A percentile compares a stretch with the other conserved stretches of the same genome.
phyloP scores from a whole-genome alignment of 2,888 invertebrate species.

The Frankliniella fusca region DNA sequence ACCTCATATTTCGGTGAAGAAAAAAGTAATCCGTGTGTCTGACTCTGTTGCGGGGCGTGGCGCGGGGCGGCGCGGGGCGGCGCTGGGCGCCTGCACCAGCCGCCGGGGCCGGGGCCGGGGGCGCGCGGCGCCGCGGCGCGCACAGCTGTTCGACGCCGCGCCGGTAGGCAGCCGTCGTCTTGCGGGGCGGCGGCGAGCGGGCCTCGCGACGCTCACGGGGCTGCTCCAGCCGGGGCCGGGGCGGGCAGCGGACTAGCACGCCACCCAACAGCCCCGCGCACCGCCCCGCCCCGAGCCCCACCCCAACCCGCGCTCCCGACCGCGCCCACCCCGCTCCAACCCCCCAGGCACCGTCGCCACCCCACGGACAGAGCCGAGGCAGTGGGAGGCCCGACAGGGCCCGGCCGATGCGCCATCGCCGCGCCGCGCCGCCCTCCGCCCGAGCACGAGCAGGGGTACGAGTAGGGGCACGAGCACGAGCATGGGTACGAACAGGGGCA shows the following conservation, averaged over 20 bases:
- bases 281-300: neutral
- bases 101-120: neutral
- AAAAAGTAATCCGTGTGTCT: too few species aligned
- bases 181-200: slow-evolving; percentile 29
- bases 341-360: neutral
- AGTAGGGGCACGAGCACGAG: too few species aligned
- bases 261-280: neutral
- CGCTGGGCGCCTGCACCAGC: neutral
- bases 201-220: slow-evolving; percentile 27
- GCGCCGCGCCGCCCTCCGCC: too few species aligned
- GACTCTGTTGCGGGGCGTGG: neutral
- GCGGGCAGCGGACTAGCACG: neutral
- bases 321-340: neutral
- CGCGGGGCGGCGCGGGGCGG: neutral
- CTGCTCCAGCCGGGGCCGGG: neutral
- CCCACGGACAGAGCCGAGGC: too few species aligned
- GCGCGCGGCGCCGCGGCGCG: neutral
- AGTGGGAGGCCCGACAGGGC: too few species aligned
- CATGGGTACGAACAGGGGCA: too few species aligned
- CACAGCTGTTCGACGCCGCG: slow-evolving; percentile 1
- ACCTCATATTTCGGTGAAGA: too few species aligned
- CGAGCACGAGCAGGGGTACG: too few species aligned
- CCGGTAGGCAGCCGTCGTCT: slow-evolving; percentile 31
- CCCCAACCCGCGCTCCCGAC: neutral
- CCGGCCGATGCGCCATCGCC: too few species aligned